phyloP scores from a whole-genome alignment of 2,797 vertebrate genomes.

The Microcaecilia unicolor region DNA sequence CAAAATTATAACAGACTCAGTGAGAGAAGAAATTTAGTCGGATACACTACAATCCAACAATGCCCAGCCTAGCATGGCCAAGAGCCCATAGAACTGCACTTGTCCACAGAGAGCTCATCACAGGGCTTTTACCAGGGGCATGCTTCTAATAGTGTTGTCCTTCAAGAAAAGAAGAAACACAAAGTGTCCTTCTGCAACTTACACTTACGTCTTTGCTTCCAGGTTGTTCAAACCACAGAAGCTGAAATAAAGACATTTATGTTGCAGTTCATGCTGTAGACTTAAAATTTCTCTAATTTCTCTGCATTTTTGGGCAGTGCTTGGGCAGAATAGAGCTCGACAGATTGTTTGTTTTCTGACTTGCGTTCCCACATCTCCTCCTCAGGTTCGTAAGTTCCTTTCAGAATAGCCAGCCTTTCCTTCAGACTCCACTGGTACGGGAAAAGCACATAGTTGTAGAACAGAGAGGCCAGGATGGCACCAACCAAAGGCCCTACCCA shows the following conservation, averaged over 20 bases:
- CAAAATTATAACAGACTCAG: too few species aligned
- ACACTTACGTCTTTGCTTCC: too few species aligned
- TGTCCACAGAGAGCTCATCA: too few species aligned
- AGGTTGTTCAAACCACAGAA: neutral
- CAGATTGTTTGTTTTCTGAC: slow-evolving; percentile 42
- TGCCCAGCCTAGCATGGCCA: too few species aligned
- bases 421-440: slow-evolving; percentile 51
- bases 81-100: too few species aligned
- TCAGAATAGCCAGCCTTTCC: slow-evolving; percentile 50
- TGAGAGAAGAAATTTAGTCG: too few species aligned
- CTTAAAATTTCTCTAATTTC: slow-evolving; percentile 11
- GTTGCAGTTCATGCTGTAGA: neutral
- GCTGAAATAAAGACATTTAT: neutral
- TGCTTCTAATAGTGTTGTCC: too few species aligned
- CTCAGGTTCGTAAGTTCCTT: slow-evolving; percentile 55
- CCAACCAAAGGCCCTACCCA: slow-evolving; percentile 62
- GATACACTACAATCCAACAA: too few species aligned
- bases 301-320: slow-evolving; percentile 2
- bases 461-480: slow-evolving; percentile 47
- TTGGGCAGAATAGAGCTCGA: slow-evolving; percentile 10
- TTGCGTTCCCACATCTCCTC: slow-evolving; percentile 55
- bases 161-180: too few species aligned
- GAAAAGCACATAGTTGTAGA: slow-evolving; percentile 59
- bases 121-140: too few species aligned
- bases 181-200: too few species aligned